A percentile compares a stretch with the other conserved stretches of the same genome.
Conservation (phyloP, 1,140 invertebrate genomes). For the Saccostrea glomerata region DNA sequence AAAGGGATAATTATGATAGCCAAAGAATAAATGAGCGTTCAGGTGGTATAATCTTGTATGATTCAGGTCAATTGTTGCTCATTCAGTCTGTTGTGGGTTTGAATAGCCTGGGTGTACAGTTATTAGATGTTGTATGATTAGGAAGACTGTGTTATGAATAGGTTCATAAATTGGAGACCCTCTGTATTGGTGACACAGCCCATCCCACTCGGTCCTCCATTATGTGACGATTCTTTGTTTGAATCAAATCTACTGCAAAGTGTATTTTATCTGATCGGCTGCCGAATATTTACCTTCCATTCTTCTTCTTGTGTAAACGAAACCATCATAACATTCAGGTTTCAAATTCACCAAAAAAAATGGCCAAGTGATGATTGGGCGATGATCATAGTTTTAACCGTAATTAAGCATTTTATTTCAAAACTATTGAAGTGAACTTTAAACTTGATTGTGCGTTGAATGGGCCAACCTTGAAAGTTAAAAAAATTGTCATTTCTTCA, state of each 20-base stretch:
- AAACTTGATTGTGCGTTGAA: conserved; percentile 19
- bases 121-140: conserved; percentile 36
- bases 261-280: conserved; percentile 56
- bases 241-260: conserved; percentile 53
- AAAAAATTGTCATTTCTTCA: conserved; percentile 34
- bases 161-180: conserved; percentile 56
- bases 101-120: conserved; percentile 18
- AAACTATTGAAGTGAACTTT: conserved; percentile 11
- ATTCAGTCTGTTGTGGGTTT: conserved; percentile 19
- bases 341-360: conserved; percentile 2
- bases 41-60: conserved; percentile 35
- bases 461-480: conserved; percentile 17
- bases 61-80: conserved; percentile 35
- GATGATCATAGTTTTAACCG: conserved; percentile 15
- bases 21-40: conserved; percentile 27
- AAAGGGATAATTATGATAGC: conserved; percentile 40
- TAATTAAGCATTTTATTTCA: conserved; percentile 28
- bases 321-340: conserved; percentile 31
- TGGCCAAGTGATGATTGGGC: background rate
- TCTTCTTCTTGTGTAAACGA: conserved; percentile 33
- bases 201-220: conserved; percentile 43
- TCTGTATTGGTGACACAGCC: conserved; percentile 52
- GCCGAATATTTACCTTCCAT: conserved; percentile 47
- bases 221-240: conserved; percentile 49
- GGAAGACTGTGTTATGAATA: background rate